Evolutionary conservation across 53 echinoderm and acorn worm genomes (phyloP), one percentile per base, ranked within the genome.

Genomic region (Actinopyga echinites): DNA sequence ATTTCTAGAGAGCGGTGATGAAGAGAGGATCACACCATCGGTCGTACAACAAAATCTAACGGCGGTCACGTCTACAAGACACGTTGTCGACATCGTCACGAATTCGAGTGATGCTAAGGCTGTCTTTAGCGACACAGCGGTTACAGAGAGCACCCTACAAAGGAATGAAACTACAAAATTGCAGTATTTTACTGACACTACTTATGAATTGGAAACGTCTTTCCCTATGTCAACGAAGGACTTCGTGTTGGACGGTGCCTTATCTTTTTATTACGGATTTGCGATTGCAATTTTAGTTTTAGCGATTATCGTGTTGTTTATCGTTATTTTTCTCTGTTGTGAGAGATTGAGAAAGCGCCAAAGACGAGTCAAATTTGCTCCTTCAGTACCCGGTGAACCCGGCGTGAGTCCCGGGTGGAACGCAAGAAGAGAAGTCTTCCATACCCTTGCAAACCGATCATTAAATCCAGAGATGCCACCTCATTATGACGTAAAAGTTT

Each of bases 321-420:
- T 80, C 22, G 28, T 80, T 37, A 80, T 80, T n/a, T 80, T 80
- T 80, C 42, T 80, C 32, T 80, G 81, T 38, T 80, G 81, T 62
- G 81, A 80, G 23, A 59, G 63, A 28, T 25, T 80, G 62, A 80
- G 32, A 34, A 80, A 80, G 63, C 34, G 38, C 24, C 60, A 45
- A 61, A 59, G 62, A 80, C 81, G 81, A 37, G 81, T 61, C 6
- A 34, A 42, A 17, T 61, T 80, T 62, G 81, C 61, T 8, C 11
- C 60, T 45, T 54, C 77, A 11, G 49, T 19, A 12, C 15, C 13
- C 52, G 42, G 22, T 17, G 63, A 59, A 22, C 63, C 81, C 29
- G 57, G 17, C 36, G 81, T 80, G 25, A 34, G 20, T 30, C 37
- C 63, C 3, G 81, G 81, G 23, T 36, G 32, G 6, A 26, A 17